Conservation (phyloP, 1,140 invertebrate genomes). For the Drosophila tsacasi region DNA sequence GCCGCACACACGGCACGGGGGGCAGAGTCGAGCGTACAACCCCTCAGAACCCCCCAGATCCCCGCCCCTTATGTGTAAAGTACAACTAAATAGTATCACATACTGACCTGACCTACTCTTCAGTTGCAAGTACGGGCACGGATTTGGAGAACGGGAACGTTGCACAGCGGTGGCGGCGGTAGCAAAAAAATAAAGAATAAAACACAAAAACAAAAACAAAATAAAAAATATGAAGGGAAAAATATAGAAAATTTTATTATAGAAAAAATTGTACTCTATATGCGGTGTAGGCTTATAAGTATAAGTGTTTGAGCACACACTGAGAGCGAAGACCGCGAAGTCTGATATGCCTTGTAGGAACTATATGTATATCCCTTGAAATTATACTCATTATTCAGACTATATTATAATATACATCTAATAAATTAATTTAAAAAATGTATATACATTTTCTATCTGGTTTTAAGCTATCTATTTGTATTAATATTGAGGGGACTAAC, state of each 20-base stretch:
- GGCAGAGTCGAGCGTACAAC: not conserved
- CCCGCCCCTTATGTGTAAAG: conserved; percentile 8
- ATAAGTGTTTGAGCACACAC: conserved; percentile 33
- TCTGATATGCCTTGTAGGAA: not conserved
- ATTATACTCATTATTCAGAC: no score
- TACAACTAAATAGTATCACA: conserved; percentile 72
- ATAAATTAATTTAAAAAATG: not conserved
- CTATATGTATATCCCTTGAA: not conserved
- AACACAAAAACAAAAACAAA: conserved; percentile 35
- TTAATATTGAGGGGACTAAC: not conserved
- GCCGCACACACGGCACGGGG: conserved; percentile 22
- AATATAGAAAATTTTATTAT: conserved; percentile 69
- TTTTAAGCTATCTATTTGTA: not conserved
- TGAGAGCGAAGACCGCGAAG: not conserved
- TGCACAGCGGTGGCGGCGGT: conserved; percentile 60
- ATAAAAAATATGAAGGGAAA: conserved; percentile 31
- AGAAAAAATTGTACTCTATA: conserved; percentile 56
- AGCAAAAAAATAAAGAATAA: conserved; percentile 47
- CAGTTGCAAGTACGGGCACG: conserved; percentile 44
- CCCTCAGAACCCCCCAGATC: not conserved
- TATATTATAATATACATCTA: not conserved
- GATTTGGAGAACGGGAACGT: conserved; percentile 36
- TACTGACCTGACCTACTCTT: conserved; percentile 82
- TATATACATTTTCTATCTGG: not conserved
- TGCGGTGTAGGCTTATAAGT: conserved; percentile 41